Base-by-base conservation (phyloP, 2,113 vertebrate species). In the Lagopus leucura region DNA sequence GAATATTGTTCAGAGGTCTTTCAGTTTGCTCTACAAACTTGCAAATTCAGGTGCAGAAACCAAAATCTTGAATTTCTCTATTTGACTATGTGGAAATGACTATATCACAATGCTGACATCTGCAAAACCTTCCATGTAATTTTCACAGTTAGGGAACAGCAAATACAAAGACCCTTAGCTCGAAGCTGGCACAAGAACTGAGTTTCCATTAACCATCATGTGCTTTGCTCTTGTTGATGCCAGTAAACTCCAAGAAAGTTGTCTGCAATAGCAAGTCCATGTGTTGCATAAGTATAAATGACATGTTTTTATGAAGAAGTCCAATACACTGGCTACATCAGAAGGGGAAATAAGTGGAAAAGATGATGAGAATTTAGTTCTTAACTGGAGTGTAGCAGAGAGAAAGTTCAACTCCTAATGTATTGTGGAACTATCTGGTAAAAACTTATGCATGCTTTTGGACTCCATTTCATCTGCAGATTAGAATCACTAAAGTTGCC, bases 81-180 rank as follows among this genome's bases (percentile, higher is more conserved):
- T 96, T 91, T 96, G 90, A 72, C 90, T 96, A 60, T 84, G 91
- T 97, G 97, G 97, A 97, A 97, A 93, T 90, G 27, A 75, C 97
- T 97, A 96, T 45, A 28, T 4, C 61, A 96, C 95, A 97, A 90
- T 92, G 96, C 96, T 97, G 97, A 97, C 93, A 96, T 65, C 94
- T 96, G 88, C 95, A 97, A 95, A 97, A 97, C 57, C 75, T 94
- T 89, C 72, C 72, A 80, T 82, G 69, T 89, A 93, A 95, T 97
- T 96, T 97, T 94, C 90, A 91, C 64, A 58, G 90, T 93, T 94
- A 94, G 80, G 92, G 95, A 96, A 96, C 66, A 88, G 94, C 89
- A 96, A 95, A 97, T 85, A 87, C 36, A 88, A 94, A 94, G 82
- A 47, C 84, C 79, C 70, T 93, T 75, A 82, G 83, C 54, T 67